These are phyloP conservation scores for Andrena bucephala DNA, from an alignment of 2,888 invertebrate genomes.

Conservation along the genomic window DNA sequence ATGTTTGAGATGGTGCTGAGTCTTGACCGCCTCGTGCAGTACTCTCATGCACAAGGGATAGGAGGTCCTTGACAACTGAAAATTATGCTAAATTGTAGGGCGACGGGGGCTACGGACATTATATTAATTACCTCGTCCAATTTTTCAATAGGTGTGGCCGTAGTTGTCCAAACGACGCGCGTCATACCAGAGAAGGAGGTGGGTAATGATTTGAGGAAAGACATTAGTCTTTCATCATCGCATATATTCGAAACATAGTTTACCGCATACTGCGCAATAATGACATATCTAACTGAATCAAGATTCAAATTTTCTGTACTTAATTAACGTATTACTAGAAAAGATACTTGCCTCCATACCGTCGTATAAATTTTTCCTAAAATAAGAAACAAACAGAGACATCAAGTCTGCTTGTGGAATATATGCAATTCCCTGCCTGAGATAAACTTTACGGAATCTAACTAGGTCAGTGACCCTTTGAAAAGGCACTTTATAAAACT, in stretches of 20 bases:
- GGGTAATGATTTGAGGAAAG: conserved; percentile 91
- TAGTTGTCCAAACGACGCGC: conserved; percentile 88
- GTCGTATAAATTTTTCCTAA: conserved; percentile 90
- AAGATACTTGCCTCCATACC: conserved; percentile 87
- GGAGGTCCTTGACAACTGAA: conserved; percentile 91
- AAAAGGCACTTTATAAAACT: conserved; percentile 94
- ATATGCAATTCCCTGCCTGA: conserved; percentile 94
- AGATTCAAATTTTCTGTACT: conserved; percentile 17
- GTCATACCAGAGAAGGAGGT: conserved; percentile 92
- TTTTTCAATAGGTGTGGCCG: conserved; percentile 89
- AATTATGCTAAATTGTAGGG: conserved; percentile 43
- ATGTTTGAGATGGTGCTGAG: conserved; percentile 95
- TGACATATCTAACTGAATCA: conserved; percentile 38
- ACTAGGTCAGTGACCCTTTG: conserved; percentile 95
- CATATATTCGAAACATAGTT: conserved; percentile 91
- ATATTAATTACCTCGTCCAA: conserved; percentile 88
- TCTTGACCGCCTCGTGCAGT: conserved; percentile 92
- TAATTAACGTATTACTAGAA: conserved; percentile 33
- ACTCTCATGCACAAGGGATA: conserved; percentile 99
- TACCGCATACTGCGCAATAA: conserved; percentile 86
- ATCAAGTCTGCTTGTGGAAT: conserved; percentile 94
- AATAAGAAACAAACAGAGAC: conserved; percentile 92
- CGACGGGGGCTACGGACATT: neutral
- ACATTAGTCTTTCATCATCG: conserved; percentile 92
- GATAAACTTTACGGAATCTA: conserved; percentile 90